Evolutionary conservation across 2,797 vertebrate genomes (phyloP), one percentile per base, ranked within the genome.

Genomic region (Galaxias olidus): DNA sequence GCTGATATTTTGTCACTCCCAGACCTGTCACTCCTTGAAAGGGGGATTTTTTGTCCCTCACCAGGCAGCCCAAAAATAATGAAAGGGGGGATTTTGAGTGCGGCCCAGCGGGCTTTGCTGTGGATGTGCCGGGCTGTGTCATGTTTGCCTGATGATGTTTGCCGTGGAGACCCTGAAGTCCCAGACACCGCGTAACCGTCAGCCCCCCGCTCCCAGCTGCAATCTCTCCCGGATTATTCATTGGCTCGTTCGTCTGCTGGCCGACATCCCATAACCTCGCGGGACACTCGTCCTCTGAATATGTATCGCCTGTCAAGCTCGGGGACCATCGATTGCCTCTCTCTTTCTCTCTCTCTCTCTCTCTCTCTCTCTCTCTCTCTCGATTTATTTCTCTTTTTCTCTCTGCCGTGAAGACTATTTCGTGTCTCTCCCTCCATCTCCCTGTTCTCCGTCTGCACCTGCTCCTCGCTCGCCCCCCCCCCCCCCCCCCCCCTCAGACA

Each of bases 141-240:
- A 17, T 48, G 51, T 43, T 65, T 55, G 57, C 51, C 56, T 44
- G 61, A 14, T 60, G 62, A 62, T 42, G 15, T 14, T 50, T 57
- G 10, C 17, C 11, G 30, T 18, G 10, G 40, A 17, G 46, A 14
- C 44, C 46, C 13, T 48, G n/a, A 59, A 44, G 43, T 17, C 57
- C 55, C 41, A 61, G 45, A n/a, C 41, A 19, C 47, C 58, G 55
- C 45, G 19, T 15, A 52, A 10, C 11, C 9, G 40, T 9, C 14
- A 17, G 54, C 30, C 45, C 59, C 59, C 20, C 47, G n/a, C 45
- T 17, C 17, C 10, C 12, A 40, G n/a, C 43, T 50, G 61, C 14
- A 48, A 60, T 43, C 45, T 59, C 59, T 13, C 15, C 41, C 15
- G 46, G 41, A 59, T 68, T 57, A 66, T 74, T 74, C 66, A 61